Percentiles rank a stretch among this genome's conserved stretches.
Evolutionary conservation across 2,797 vertebrate genomes (phyloP).

Genomic region (Hemibagrus guttatus): DNA sequence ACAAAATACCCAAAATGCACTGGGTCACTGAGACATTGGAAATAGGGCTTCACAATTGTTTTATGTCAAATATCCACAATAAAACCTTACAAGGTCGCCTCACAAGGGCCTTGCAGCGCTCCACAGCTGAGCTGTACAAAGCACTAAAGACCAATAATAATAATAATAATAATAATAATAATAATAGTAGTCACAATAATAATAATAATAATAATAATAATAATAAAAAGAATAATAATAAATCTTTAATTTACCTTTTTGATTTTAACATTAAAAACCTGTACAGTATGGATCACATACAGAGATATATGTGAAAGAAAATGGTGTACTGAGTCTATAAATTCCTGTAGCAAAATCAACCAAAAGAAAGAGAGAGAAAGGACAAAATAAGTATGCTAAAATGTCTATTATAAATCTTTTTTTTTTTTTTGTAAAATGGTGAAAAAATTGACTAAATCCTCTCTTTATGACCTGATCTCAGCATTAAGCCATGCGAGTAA

Average conservation of each 20-base stretch:
- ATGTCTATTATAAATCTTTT: conserved; percentile 53
- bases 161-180: neutral
- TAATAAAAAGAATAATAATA: neutral
- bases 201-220: conserved; percentile 20
- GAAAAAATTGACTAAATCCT: conserved; percentile 52
- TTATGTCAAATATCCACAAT: neutral
- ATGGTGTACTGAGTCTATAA: conserved; percentile 4
- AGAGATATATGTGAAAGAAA: conserved; percentile 3
- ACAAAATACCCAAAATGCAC: conserved; percentile 3
- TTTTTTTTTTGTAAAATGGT: conserved; percentile 32
- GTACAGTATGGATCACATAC: conserved; percentile 33
- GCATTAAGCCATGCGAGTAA: conserved; percentile 54
- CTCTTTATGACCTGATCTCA: conserved; percentile 54
- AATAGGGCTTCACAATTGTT: neutral
- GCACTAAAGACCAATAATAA: neutral
- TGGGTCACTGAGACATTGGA: neutral
- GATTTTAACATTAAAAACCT: conserved; percentile 6
- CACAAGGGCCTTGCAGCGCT: neutral
- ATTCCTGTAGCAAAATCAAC: neutral
- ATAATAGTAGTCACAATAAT: conserved; percentile 8
- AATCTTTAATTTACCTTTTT: conserved; percentile 11
- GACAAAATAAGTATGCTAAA: conserved; percentile 33
- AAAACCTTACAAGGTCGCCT: neutral
- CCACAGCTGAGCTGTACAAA: neutral
- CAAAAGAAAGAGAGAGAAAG: neutral